A percentile compares a stretch with the other conserved stretches of the same genome.
These are phyloP conservation scores for Myiotriccus ornatus DNA, from an alignment of 2,797 vertebrate species.

Conservation along the genomic window DNA sequence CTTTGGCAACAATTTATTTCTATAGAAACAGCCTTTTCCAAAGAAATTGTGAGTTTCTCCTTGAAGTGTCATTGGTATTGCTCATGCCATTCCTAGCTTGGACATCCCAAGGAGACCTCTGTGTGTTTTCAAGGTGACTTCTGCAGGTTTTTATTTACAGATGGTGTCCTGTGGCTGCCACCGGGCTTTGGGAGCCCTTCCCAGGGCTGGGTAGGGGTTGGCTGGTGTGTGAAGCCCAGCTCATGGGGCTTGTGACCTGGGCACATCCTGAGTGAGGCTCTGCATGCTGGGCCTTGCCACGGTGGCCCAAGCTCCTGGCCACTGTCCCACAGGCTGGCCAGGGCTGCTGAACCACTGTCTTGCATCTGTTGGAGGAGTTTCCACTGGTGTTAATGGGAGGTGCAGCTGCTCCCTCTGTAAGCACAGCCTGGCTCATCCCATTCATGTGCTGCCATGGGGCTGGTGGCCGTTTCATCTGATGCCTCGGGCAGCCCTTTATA, in stretches of 20 bases:
- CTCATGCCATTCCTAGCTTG: neutral
- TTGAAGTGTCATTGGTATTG: conserved; percentile 55
- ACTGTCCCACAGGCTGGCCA: neutral
- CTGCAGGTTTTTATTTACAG: neutral
- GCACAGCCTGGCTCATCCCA: fast-evolving
- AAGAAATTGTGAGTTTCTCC: conserved; percentile 14
- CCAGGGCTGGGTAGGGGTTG: neutral
- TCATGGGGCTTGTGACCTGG: fast-evolving
- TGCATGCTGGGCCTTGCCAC: fast-evolving
- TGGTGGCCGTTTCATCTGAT: fast-evolving
- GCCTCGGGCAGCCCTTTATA: fast-evolving
- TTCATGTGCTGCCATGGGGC: fast-evolving
- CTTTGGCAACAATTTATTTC: neutral
- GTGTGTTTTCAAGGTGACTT: conserved; percentile 12
- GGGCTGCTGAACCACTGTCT: fast-evolving
- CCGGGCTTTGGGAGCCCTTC: neutral
- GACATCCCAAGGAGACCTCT: neutral
- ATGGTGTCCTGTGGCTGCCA: neutral
- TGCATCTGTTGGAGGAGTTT: neutral
- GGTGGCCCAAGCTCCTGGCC: neutral
- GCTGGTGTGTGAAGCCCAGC: neutral
- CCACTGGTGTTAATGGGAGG: neutral
- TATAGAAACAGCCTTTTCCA: neutral
- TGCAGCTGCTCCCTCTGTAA: fast-evolving
- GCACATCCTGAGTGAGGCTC: neutral